Conservation (phyloP, 2,888 invertebrate species). For the Caenorhabditis parvicauda region DNA sequence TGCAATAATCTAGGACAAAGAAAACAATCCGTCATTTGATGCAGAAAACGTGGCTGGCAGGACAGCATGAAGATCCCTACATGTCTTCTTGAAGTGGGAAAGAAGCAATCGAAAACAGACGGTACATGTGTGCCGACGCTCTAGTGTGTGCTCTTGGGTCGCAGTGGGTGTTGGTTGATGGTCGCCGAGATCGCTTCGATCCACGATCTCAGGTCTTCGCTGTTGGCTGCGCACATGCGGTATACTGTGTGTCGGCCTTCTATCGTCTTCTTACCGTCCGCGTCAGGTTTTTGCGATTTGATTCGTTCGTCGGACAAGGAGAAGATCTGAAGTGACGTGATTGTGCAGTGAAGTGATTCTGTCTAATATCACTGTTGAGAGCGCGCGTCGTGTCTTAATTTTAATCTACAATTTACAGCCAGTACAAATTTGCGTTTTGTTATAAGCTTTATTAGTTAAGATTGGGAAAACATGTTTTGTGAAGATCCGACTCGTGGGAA, state of each 20-base stretch:
- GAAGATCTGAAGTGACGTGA: conserved; percentile 33
- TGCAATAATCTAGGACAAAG: background rate
- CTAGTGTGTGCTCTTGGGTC: conserved; percentile 41
- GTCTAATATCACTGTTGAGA: no score
- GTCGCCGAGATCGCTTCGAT: conserved; percentile 36
- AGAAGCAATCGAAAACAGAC: no score
- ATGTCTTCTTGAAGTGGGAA: no score
- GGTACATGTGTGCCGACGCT: no score
- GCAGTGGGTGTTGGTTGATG: conserved; percentile 21
- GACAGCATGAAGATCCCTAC: background rate
- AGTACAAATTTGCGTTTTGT: no score
- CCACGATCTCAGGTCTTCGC: conserved; percentile 43
- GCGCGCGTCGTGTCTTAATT: no score
- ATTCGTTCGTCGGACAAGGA: conserved; percentile 41
- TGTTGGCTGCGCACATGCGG: conserved; percentile 88
- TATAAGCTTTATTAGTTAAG: no score
- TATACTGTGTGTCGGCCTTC: conserved; percentile 71
- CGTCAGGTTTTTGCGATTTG: conserved; percentile 46
- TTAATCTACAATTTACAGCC: no score
- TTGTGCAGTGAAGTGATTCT: no score
- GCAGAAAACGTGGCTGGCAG: background rate
- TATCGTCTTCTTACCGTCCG: conserved; percentile 81
- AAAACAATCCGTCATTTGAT: background rate
- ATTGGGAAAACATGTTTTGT: no score
- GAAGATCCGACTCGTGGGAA: no score